Evolutionary conservation across 2,888 invertebrate genomes (phyloP), one percentile per base, ranked within the genome.

Genomic region (Holacanthella duospinosa): DNA sequence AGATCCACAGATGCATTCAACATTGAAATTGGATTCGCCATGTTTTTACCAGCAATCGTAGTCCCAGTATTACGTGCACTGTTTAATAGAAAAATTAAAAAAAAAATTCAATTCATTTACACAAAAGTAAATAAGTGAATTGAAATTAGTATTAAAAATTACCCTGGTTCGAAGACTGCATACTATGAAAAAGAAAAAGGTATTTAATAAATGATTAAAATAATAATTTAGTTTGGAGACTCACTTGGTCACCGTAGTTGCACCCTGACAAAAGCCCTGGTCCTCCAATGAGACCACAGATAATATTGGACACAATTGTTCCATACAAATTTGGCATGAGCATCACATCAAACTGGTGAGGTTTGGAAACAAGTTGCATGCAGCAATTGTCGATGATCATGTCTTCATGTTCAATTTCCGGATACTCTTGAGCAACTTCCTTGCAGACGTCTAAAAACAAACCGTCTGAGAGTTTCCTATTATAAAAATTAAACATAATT

Each of bases 381-480:
- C 94, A 95, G 74, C 93, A 93, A 78, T 97, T 99, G 78, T 99
- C 97, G 64, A 99, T 94, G 77, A 99, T 99, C 93, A 93, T 93
- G 73, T 92, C 87, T 71, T 89, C 86, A 76, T 89, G 90, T 74
- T 88, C 83, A 62, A 95, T 86, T 16, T 91, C 86, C 0, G 96
- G 95, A 77, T 93, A 97, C 61, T 93, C 88, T 75, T 90, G 85
- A 29, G 94, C 88, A 61, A 97, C 83, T 64, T 85, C 82, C 9
- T 84, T 82, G 0, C 93, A 89, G 0, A 89, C 90, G 75, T 94
- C 89, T 75, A 99, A 78, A 77, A 99, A 99, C 19, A 97, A 81
- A 0, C 97, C 97, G 78, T 99, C 97, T 0, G 94, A 93, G 0
- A 96, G 77, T 80, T 97, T 97, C 94, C 86, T 85, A 71, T 9